phyloP scores from a whole-genome alignment of 2,113 vertebrate species.

The Rhadina sibilatrix region DNA sequence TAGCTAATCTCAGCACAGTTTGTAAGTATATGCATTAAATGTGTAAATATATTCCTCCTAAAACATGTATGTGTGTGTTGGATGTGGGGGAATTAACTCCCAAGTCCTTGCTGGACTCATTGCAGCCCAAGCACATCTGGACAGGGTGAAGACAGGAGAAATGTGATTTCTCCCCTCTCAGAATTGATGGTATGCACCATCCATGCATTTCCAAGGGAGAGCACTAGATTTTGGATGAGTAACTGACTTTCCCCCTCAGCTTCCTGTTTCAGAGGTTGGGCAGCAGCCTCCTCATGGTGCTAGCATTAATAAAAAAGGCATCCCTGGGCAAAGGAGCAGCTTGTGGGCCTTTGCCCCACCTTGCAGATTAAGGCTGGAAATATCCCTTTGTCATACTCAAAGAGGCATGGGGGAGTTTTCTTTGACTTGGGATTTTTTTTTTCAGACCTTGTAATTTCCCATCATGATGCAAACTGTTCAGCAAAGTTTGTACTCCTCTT shows the following conservation, averaged over 20 bases:
- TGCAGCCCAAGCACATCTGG: neutral
- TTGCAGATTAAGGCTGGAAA: neutral
- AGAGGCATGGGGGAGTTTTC: neutral
- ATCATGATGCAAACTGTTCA: fast-evolving
- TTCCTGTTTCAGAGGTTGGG: neutral
- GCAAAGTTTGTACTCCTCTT: neutral
- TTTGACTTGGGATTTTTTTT: neutral
- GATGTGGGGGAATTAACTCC: neutral
- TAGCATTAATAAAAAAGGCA: neutral
- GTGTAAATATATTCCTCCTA: neutral
- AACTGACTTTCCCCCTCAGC: neutral
- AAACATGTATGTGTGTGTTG: fast-evolving
- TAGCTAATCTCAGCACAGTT: neutral
- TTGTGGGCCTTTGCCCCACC: neutral
- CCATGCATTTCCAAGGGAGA: neutral
- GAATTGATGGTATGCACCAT: neutral
- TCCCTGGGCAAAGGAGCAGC: neutral
- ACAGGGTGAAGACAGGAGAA: neutral
- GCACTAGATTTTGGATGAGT: neutral
- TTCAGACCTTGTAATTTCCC: neutral
- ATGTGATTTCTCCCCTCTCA: neutral
- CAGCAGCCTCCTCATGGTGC: neutral
- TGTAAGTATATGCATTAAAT: neutral
- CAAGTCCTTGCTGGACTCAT: neutral
- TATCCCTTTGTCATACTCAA: neutral